phyloP scores from a whole-genome alignment of 1,140 invertebrate species.

The Hylyphantes graminicola region DNA sequence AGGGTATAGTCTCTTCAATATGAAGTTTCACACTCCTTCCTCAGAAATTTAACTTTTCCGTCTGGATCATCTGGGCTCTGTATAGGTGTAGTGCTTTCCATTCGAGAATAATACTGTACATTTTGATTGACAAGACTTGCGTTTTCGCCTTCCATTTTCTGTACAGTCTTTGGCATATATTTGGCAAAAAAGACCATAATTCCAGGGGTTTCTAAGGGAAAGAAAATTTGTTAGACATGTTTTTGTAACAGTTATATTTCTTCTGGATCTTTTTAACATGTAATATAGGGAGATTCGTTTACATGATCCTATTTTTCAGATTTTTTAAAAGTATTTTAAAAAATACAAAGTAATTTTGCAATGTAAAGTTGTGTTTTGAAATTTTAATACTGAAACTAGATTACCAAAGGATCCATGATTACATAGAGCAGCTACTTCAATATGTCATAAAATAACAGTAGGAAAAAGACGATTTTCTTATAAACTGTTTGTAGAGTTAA shows the following conservation, averaged over 20 bases:
- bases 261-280: no score
- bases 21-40: conserved; percentile 38
- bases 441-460: no score
- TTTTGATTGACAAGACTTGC: conserved; percentile 64
- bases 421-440: no score
- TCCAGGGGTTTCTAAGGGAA: conserved; percentile 37
- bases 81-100: conserved; percentile 60
- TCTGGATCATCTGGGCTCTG: conserved; percentile 29
- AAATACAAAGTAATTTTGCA: not conserved
- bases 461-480: no score
- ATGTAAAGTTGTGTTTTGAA: no score
- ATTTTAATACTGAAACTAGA: no score
- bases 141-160: conserved; percentile 62
- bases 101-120: conserved; percentile 64
- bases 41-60: conserved; percentile 18
- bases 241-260: no score
- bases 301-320: not conserved
- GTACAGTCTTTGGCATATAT: conserved; percentile 43
- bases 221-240: not conserved
- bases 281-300: no score
- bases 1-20: not conserved
- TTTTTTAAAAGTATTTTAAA: not conserved
- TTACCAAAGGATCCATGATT: no score
- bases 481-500: no score
- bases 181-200: conserved; percentile 54